Percentiles rank a stretch among this genome's conserved stretches.
Conservation (phyloP, 2,113 vertebrate genomes). For the Garra rufa region DNA sequence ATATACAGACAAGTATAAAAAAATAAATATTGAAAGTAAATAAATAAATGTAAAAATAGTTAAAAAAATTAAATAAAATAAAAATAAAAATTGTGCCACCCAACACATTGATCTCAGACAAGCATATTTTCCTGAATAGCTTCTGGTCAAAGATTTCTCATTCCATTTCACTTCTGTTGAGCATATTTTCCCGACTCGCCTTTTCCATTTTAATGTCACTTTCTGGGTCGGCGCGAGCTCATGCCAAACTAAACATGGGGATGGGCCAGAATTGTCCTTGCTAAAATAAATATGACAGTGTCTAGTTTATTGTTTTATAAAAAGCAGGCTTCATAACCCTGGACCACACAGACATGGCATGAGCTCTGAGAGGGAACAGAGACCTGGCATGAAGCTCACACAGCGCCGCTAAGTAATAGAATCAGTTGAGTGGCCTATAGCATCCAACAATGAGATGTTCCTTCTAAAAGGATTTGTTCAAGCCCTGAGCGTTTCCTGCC, state of each 20-base stretch:
- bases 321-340: constrained; percentile 15
- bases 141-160: neutral
- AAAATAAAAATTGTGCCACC: no score
- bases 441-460: constrained; percentile 16
- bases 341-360: constrained; percentile 40
- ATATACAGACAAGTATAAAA: neutral
- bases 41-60: neutral
- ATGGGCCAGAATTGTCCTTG: constrained; percentile 25
- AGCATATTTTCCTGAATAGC: neutral
- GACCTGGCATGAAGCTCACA: constrained; percentile 17
- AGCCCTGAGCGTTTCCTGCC: neutral
- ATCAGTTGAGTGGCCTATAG: neutral
- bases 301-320: constrained; percentile 36
- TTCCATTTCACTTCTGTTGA: neutral
- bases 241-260: constrained; percentile 13
- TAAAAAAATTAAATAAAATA: no score
- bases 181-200: neutral
- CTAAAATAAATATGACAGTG: constrained; percentile 31
- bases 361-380: neutral
- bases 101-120: neutral
- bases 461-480: neutral
- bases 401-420: neutral
- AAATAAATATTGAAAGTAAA: neutral
- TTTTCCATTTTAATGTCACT: constrained; percentile 32
- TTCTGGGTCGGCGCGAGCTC: neutral